Percentiles rank a stretch among this genome's conserved stretches.
These are phyloP conservation scores for Natator depressus DNA, from an alignment of 2,113 vertebrate genomes.

Conservation along the genomic window DNA sequence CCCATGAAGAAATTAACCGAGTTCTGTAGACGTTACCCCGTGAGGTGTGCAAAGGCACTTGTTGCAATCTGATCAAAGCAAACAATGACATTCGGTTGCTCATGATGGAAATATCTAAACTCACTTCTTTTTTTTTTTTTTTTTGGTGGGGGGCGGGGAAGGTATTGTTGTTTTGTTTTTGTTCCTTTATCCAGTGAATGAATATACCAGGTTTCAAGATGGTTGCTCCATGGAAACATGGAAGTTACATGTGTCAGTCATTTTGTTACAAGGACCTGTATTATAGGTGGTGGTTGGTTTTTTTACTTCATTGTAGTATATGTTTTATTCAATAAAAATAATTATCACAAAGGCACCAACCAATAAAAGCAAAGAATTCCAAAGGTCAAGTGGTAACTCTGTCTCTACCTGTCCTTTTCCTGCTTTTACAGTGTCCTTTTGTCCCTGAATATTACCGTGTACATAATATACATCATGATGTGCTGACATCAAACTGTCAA, in stretches of 20 bases:
- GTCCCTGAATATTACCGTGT: neutral
- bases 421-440: neutral
- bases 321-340: neutral
- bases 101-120: neutral
- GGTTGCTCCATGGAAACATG: neutral
- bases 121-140: too few species aligned
- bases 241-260: neutral
- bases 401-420: neutral
- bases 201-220: neutral
- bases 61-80: neutral
- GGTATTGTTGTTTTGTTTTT: neutral
- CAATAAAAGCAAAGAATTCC: neutral
- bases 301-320: neutral
- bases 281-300: neutral
- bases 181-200: neutral
- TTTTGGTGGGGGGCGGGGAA: neutral
- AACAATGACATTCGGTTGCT: neutral
- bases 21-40: neutral
- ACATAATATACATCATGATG: neutral
- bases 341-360: neutral
- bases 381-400: neutral
- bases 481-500: neutral
- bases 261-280: neutral
- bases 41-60: neutral
- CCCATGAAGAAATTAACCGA: neutral